These are phyloP conservation scores for Ptychobarbus kaznakovi DNA, from an alignment of 2,797 vertebrate species.

Conservation along the genomic window DNA sequence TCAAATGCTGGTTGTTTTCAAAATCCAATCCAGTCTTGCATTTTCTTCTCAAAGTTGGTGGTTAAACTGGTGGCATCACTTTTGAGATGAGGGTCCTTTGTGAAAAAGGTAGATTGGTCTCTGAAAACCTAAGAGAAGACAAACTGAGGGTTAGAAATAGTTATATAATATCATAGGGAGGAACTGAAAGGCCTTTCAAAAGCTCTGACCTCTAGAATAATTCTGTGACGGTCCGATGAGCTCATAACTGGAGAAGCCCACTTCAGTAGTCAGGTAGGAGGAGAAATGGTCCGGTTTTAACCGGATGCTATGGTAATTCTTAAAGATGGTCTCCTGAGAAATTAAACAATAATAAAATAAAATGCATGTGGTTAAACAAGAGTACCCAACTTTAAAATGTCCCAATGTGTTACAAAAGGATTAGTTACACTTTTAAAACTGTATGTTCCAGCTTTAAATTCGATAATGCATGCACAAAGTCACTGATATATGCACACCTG, in stretches of 20 bases:
- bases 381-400: background rate
- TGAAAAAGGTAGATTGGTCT: slow-evolving; percentile 89
- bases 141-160: background rate
- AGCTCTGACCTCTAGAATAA: slow-evolving; percentile 82
- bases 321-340: slow-evolving; percentile 83
- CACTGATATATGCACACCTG: background rate
- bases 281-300: slow-evolving; percentile 89
- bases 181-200: background rate
- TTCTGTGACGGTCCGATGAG: slow-evolving; percentile 83
- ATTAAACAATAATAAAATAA: slow-evolving; percentile 11
- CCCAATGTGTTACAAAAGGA: background rate
- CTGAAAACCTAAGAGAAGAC: slow-evolving; percentile 82
- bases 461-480: too few relatives aligned
- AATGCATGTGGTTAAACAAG: background rate
- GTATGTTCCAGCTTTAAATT: background rate
- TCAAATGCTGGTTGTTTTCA: slow-evolving; percentile 30
- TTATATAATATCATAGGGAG: background rate
- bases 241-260: slow-evolving; percentile 90
- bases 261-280: slow-evolving; percentile 85
- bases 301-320: slow-evolving; percentile 85
- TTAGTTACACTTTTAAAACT: background rate
- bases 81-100: slow-evolving; percentile 76
- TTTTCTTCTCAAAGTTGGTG: background rate
- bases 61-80: slow-evolving; percentile 20
- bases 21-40: background rate